phyloP scores from a whole-genome alignment of 2,797 vertebrate genomes.

The Graptemys geographica region DNA sequence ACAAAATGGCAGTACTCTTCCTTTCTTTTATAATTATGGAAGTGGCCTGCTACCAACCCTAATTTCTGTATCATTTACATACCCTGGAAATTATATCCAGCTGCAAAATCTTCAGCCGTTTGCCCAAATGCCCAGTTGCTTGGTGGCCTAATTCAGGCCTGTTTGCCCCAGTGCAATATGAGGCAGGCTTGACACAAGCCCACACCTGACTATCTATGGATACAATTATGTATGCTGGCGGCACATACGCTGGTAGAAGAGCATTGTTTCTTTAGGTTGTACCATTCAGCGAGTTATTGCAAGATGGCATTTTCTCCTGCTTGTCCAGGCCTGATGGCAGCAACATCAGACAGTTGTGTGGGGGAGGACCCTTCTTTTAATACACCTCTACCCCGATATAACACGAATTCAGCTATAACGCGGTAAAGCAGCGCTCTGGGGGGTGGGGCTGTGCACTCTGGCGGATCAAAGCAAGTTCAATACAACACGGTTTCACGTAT shows the following conservation, averaged over 20 bases:
- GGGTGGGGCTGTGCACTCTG: too few species aligned
- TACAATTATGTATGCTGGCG: neutral
- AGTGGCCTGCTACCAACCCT: neutral
- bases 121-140: accelerated
- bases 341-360: slow-evolving; percentile 54
- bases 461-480: too few species aligned
- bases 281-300: slow-evolving; percentile 27
- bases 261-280: neutral
- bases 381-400: too few species aligned
- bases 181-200: neutral
- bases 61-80: accelerated
- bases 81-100: accelerated
- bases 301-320: slow-evolving; percentile 29
- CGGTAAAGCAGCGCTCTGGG: too few species aligned
- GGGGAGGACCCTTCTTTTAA: slow-evolving; percentile 55
- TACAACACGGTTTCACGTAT: too few species aligned
- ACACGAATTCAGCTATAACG: too few species aligned
- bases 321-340: slow-evolving; percentile 38
- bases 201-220: neutral
- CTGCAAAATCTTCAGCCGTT: neutral
- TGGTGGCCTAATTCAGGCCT: accelerated
- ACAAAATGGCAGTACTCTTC: neutral
- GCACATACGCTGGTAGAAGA: neutral
- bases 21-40: neutral
- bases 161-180: neutral